Evolutionary conservation across 2,797 vertebrate species (phyloP), one percentile per base, ranked within the genome.

Genomic region (Taenioides sp.): DNA sequence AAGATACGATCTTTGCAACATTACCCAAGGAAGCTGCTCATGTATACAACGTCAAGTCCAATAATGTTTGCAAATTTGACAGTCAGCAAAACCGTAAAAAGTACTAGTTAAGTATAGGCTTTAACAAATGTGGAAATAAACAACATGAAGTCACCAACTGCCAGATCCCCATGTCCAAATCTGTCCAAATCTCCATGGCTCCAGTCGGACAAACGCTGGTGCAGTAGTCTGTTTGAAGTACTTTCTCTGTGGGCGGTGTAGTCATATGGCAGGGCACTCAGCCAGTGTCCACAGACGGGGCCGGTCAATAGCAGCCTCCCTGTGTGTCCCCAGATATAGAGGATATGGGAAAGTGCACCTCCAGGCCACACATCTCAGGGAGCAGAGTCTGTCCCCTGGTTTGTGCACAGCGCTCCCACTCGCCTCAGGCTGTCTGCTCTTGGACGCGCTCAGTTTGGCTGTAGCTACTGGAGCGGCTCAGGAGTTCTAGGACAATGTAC

Each of bases 101-200:
- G 2, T 4, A 69, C 34, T 23, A 25, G 66, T 76, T 4, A 60
- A 69, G 65, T 69, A 68, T 2, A 18, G 47, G 54, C 55, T 65
- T 50, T 3, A 65, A 66, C 9, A 76, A 62, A 81, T 67, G 64
- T 76, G 74, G 73, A 86, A 69, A 82, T 76, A 80, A 79, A 82
- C 74, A 85, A 83, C 75, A 66, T 70, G 69, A 86, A 76, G 74
- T 66, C 73, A 78, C 71, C 76, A 87, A 83, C 87, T 81, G 80
- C 59, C 78, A 73, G 63, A 60, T 47, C 25, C 63, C 69, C 63
- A 65, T 69, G 62, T 60, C 52, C 20, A 83, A 2, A 43, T 82
- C 67, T 69, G 62, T 63, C 49, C 20, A 83, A 2, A 43, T 82
- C 76, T 84, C 70, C 79, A 74, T 71, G 66, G 65, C 71, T 86